Base-by-base conservation (phyloP, 1,140 invertebrate genomes). In the Cyclargus thomasi region DNA sequence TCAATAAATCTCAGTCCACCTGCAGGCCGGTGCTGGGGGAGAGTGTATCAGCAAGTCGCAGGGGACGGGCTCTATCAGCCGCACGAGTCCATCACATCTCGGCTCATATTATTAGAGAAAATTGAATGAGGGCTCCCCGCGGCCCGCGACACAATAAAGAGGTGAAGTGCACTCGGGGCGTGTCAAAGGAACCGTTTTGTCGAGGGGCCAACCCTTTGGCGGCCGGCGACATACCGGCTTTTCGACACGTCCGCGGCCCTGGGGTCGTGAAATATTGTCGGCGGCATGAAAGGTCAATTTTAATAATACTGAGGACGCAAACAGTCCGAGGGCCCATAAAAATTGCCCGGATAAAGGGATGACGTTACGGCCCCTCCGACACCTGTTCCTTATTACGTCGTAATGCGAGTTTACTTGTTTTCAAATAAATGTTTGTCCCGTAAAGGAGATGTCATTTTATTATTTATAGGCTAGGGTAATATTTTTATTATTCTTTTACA, bases 121-220 rank as follows among this genome's bases (percentile, higher is more conserved):
- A 71, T 77, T 73, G 73, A 71, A 74, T 70, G 66, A 70, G 70
- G 69, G 66, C 74, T 65, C 70, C 78, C 71, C 78, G 69, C 63
- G 68, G 64, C 63, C 69, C 67, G 21, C n/a, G 53, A 22, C 69
- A 72, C 71, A 77, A 80, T 80, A 74, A 74, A 75, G 71, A 77
- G 75, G 71, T 77, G 74, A 75, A 79, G 77, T 79, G 77, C 73
- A 72, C 67, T 64, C 62, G 78, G 74, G 73, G 74, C 77, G 74
- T 76, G 73, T 78, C 76, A 79, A 76, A 81, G 81, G 72, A 77
- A 75, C 75, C 79, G 76, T 81, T 82, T 83, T 75, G 75, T 77
- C 79, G 62, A 65, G 71, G 70, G 77, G 77, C 62, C 72, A 81
- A 83, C 82, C 82, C 81, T 80, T 81, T 74, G 75, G 20, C 21